Conservation (phyloP, 2,888 invertebrate genomes). For the Dicycla oo region DNA sequence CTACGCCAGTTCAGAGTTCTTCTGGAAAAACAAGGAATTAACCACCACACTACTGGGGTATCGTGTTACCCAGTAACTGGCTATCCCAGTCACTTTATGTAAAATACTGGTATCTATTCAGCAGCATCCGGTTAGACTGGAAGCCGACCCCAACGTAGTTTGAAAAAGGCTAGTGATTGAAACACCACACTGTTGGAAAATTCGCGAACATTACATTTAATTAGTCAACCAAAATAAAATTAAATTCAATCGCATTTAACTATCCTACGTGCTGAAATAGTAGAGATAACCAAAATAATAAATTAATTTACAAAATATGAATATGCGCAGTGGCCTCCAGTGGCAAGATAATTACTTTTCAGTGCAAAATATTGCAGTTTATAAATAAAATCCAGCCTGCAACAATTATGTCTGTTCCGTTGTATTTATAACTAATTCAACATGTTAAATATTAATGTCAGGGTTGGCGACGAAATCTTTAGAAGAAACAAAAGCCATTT, state of each 20-base stretch:
- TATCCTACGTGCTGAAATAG: background rate
- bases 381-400: conserved; percentile 42
- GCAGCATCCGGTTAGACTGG: background rate
- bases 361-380: conserved; percentile 48
- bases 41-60: background rate
- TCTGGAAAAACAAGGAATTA: background rate
- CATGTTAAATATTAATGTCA: conserved; percentile 39
- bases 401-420: conserved; percentile 43
- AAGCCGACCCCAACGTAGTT: background rate
- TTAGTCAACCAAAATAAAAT: background rate
- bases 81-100: no score
- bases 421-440: conserved; percentile 46
- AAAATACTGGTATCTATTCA: no score
- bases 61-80: no score
- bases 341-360: conserved; percentile 35
- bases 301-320: conserved; percentile 39
- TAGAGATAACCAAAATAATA: conserved; percentile 22
- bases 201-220: background rate
- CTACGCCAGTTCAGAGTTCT: background rate
- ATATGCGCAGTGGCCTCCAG: conserved; percentile 24
- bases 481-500: background rate
- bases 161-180: background rate
- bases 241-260: conserved; percentile 13
- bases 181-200: background rate
- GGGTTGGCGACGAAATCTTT: conserved; percentile 21